Base-by-base conservation (phyloP, 2,888 invertebrate genomes). In the Drosophila vallismaia region DNA sequence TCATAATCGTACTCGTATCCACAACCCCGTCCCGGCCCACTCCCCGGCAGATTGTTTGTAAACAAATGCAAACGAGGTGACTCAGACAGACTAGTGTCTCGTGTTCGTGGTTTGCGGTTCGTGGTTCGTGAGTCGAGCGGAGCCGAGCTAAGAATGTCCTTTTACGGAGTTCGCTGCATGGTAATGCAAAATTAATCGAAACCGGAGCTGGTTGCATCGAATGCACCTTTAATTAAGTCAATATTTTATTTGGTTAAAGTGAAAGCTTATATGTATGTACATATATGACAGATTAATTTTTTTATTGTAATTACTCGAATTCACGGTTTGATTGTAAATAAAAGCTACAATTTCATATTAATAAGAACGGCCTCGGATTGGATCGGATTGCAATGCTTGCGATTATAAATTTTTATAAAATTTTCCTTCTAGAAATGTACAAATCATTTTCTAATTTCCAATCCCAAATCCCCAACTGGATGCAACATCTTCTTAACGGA, bases 11-110 rank as follows among this genome's bases (percentile, higher is more conserved):
- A 26, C 46, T 62, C 29, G 28, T 7, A 19, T 33, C 31, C 31
- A 19, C 40, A 14, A 12, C 40, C 40, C 24, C 52, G 28, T 52
- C 45, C 36, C 58, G 29, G 8, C 59, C 60, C 60, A 68, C 64
- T 69, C 58, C 45, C 19, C 52, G 40, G 70, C 76, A 67, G 76
- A 67, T 83, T 86, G 77, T 83, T 86, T 84, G 84, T 83, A 83
- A 86, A 86, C 84, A 83, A 85, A 85, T 70, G 46, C 66, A 62
- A 12, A 42, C 36, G 54, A 48, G 72, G 67, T 83, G 83, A 86
- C 64, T 84, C 83, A 86, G 73, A 76, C 49, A 1, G 36, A 2
- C 45, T 26, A 29, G 48, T 57, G 67, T 57, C 44, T 60, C 48
- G 36, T 33, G 24, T 14, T 19, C 68, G 36, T 5, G 28, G 4